phyloP scores from a whole-genome alignment of 2,113 vertebrate species.

The Panthera leo region DNA sequence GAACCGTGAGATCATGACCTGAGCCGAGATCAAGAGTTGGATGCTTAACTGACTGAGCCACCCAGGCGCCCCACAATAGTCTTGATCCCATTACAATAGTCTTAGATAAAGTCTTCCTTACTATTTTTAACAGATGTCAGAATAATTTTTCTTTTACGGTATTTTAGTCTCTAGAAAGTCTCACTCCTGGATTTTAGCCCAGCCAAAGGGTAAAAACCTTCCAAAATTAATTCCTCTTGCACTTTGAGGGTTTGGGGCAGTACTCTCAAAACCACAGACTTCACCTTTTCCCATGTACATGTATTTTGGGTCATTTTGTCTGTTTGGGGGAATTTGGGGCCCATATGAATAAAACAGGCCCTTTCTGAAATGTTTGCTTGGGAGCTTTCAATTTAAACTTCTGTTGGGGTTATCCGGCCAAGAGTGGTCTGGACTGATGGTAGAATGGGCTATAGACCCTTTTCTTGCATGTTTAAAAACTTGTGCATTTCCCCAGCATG shows the following conservation, averaged over 20 bases:
- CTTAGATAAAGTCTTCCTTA: not conserved
- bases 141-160: not conserved
- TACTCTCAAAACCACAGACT: not conserved
- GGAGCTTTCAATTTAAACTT: slow-evolving; percentile 24
- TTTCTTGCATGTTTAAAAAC: slow-evolving; percentile 10
- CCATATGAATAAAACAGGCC: not conserved
- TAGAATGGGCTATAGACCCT: not conserved
- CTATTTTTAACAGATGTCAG: not conserved
- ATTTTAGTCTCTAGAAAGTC: not conserved
- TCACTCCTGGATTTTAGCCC: not conserved
- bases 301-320: not conserved
- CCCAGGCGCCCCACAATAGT: not conserved
- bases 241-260: not conserved
- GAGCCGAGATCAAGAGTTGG: too few relatives aligned
- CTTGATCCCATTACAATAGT: not conserved
- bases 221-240: not conserved
- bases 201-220: not conserved
- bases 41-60: too few relatives aligned
- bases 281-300: not conserved
- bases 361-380: slow-evolving; percentile 40
- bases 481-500: not conserved
- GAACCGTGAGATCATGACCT: too few relatives aligned
- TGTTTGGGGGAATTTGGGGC: not conserved
- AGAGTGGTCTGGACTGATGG: not conserved
- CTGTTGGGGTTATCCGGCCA: not conserved